These are phyloP conservation scores for Drosophila limbata DNA, from an alignment of 2,888 invertebrate genomes.

Conservation along the genomic window DNA sequence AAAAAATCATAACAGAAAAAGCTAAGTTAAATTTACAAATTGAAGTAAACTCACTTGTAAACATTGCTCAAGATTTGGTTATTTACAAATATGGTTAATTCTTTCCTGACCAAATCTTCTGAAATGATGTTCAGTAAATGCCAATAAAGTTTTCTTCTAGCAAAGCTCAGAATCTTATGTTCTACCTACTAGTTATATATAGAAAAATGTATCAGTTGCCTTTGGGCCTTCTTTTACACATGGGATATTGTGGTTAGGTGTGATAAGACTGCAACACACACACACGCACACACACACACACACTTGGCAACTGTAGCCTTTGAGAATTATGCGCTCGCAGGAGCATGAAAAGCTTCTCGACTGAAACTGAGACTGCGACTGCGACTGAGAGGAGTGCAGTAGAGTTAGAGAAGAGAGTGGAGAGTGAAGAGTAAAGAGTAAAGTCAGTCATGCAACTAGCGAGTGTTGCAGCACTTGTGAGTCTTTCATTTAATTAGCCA, in stretches of 20 bases:
- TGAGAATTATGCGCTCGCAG: slow-evolving; percentile 65
- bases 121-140: too few species aligned
- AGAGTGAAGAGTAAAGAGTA: background rate
- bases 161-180: too few species aligned
- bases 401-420: background rate
- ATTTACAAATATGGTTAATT: too few species aligned
- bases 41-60: too few species aligned
- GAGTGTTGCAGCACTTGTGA: slow-evolving; percentile 72
- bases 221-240: slow-evolving; percentile 24
- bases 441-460: slow-evolving; percentile 62
- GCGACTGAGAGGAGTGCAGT: background rate
- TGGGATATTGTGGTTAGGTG: slow-evolving; percentile 64
- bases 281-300: slow-evolving; percentile 24
- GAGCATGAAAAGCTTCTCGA: slow-evolving; percentile 55
- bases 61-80: too few species aligned
- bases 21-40: too few species aligned
- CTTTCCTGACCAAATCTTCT: too few species aligned
- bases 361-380: slow-evolving; percentile 17
- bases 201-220: too few species aligned
- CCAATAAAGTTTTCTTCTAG: too few species aligned
- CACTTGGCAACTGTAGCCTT: slow-evolving; percentile 31
- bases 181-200: too few species aligned
- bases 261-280: slow-evolving; percentile 33
- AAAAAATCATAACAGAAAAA: too few species aligned
- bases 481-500: slow-evolving; percentile 78